These are phyloP conservation scores for Cheilosia vulpina DNA, from an alignment of 2,888 invertebrate species.

Conservation along the genomic window DNA sequence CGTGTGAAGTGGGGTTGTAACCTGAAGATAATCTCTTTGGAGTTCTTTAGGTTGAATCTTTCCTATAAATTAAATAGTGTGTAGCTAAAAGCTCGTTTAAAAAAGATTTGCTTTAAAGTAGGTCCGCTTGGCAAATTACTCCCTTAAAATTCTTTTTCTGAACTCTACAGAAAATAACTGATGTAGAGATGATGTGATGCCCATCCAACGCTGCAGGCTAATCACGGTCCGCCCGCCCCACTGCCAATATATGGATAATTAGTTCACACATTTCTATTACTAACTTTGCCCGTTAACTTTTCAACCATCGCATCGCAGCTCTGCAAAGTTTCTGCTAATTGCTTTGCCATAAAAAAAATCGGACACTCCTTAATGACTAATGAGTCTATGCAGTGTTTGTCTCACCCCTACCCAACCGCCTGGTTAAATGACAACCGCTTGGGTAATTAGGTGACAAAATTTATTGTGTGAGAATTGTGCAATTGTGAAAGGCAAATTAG, in stretches of 20 bases:
- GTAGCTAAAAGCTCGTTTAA: too few species aligned
- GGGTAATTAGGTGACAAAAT: conserved; percentile 70
- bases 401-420: neutral
- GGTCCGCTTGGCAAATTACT: too few species aligned
- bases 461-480: conserved; percentile 69
- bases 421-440: conserved; percentile 54
- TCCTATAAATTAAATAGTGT: too few species aligned
- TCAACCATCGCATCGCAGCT: conserved; percentile 8
- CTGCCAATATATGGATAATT: neutral
- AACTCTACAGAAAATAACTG: too few species aligned
- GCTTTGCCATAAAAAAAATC: conserved; percentile 12
- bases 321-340: conserved; percentile 26
- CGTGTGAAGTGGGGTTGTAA: too few species aligned
- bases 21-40: too few species aligned
- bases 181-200: too few species aligned
- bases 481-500: conserved; percentile 69
- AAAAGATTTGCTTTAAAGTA: too few species aligned
- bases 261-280: conserved; percentile 10
- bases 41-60: too few species aligned
- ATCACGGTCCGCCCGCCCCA: too few species aligned
- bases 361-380: conserved; percentile 44
- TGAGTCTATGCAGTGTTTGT: conserved; percentile 47
- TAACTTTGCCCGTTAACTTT: conserved; percentile 9
- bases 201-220: too few species aligned
- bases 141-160: too few species aligned